These are phyloP conservation scores for Sycophila sp. DNA, from an alignment of 1,140 invertebrate species.

Conservation along the genomic window DNA sequence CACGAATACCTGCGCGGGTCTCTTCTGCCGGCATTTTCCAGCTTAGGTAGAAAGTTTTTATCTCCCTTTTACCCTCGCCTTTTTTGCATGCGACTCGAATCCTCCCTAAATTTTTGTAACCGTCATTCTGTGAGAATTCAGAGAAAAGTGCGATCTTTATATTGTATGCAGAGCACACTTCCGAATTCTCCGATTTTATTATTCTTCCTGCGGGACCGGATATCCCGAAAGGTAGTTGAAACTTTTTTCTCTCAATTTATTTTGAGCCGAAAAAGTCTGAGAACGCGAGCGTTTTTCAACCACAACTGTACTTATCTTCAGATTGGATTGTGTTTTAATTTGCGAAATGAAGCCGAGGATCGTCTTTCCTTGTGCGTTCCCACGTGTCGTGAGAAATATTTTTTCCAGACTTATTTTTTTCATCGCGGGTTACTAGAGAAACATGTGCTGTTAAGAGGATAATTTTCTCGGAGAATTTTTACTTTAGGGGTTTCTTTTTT, in stretches of 20 bases:
- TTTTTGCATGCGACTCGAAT: background rate
- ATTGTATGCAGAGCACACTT: background rate
- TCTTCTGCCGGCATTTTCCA: background rate
- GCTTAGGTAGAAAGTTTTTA: background rate
- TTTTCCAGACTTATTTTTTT: constrained; percentile 42
- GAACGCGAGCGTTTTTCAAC: background rate
- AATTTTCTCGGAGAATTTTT: background rate
- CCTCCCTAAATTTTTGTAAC: constrained; percentile 4
- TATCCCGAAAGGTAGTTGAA: background rate
- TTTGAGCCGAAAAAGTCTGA: too few relatives aligned
- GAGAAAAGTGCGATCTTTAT: background rate
- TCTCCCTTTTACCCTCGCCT: background rate
- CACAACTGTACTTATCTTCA: background rate
- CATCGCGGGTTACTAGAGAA: constrained; percentile 40
- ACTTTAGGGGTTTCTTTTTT: background rate
- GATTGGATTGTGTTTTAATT: constrained; percentile 30
- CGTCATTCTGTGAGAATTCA: background rate
- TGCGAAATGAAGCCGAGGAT: constrained; percentile 25
- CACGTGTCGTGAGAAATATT: constrained; percentile 53
- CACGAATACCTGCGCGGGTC: constrained; percentile 34
- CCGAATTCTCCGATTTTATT: constrained; percentile 2
- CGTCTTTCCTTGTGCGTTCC: constrained; percentile 43
- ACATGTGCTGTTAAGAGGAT: constrained; percentile 43
- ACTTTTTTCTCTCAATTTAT: background rate
- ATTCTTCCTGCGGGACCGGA: background rate